Conservation (phyloP, 2,113 vertebrate genomes). For the Sinocyclocheilus rhinocerous region DNA sequence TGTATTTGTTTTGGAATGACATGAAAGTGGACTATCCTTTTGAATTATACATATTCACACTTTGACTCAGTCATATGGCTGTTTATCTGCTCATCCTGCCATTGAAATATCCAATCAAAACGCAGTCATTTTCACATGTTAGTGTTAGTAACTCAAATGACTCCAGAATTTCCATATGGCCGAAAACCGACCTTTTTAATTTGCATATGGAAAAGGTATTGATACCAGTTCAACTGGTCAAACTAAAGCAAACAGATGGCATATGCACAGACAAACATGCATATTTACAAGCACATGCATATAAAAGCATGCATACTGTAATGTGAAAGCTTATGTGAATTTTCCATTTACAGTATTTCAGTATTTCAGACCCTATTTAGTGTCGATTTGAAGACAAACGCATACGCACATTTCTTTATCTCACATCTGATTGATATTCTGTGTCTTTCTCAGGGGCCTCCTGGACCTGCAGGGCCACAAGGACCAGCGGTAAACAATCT, state of each 20-base stretch:
- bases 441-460: conserved; percentile 77
- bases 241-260: background rate
- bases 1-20: background rate
- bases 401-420: background rate
- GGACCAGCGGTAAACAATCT: conserved; percentile 79
- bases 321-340: background rate
- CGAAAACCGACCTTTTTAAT: background rate
- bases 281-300: background rate
- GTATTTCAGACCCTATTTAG: background rate
- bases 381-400: background rate
- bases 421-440: conserved; percentile 23
- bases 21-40: background rate
- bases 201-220: background rate
- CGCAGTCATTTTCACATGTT: background rate
- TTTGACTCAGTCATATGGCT: background rate
- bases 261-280: background rate
- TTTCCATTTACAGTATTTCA: background rate
- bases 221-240: background rate
- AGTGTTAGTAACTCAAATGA: background rate
- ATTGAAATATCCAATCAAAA: background rate
- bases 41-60: background rate
- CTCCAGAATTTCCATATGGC: background rate
- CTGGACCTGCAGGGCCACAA: conserved; percentile 82
- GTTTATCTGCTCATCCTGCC: background rate
- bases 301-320: background rate